These are phyloP conservation scores for Heterotilapia buettikoferi DNA, from an alignment of 2,113 vertebrate genomes.

Conservation along the genomic window DNA sequence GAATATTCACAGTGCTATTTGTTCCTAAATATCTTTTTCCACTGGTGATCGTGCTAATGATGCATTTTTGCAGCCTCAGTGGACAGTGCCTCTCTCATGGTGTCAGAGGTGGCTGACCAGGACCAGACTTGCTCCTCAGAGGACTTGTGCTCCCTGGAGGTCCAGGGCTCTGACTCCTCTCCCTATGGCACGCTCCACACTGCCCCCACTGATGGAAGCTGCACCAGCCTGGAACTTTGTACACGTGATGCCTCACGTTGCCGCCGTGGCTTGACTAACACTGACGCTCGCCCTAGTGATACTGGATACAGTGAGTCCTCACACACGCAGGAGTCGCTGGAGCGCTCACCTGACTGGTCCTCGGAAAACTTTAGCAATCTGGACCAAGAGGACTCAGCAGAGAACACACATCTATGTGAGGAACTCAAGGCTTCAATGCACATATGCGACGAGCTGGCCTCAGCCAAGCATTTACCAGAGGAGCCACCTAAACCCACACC, in stretches of 20 bases:
- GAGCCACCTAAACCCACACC: slow-evolving; percentile 49
- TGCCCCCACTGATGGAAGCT: slow-evolving; percentile 66
- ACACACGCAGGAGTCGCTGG: slow-evolving; percentile 65
- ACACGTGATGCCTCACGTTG: slow-evolving; percentile 36
- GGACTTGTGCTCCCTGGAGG: slow-evolving; percentile 82
- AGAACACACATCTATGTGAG: slow-evolving; percentile 45
- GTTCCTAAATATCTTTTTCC: neutral
- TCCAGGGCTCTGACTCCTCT: slow-evolving; percentile 80
- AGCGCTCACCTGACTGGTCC: slow-evolving; percentile 72
- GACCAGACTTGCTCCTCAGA: slow-evolving; percentile 80
- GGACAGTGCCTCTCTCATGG: slow-evolving; percentile 79
- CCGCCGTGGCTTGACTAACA: slow-evolving; percentile 43
- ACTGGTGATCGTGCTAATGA: neutral
- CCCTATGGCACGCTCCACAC: slow-evolving; percentile 66
- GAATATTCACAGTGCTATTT: neutral
- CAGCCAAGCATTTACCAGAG: slow-evolving; percentile 64
- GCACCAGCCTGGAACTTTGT: slow-evolving; percentile 70
- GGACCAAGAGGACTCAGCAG: slow-evolving; percentile 70
- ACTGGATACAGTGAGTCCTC: slow-evolving; percentile 67
- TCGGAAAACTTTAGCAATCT: slow-evolving; percentile 71
- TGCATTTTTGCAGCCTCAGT: slow-evolving; percentile 70
- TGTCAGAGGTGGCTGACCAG: slow-evolving; percentile 77
- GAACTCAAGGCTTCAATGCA: slow-evolving; percentile 52
- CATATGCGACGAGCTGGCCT: slow-evolving; percentile 63
- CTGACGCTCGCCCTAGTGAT: slow-evolving; percentile 56